Percentiles rank a stretch among this genome's conserved stretches.
phyloP scores from a whole-genome alignment of 2,113 vertebrate genomes.

The Equus quagga region DNA sequence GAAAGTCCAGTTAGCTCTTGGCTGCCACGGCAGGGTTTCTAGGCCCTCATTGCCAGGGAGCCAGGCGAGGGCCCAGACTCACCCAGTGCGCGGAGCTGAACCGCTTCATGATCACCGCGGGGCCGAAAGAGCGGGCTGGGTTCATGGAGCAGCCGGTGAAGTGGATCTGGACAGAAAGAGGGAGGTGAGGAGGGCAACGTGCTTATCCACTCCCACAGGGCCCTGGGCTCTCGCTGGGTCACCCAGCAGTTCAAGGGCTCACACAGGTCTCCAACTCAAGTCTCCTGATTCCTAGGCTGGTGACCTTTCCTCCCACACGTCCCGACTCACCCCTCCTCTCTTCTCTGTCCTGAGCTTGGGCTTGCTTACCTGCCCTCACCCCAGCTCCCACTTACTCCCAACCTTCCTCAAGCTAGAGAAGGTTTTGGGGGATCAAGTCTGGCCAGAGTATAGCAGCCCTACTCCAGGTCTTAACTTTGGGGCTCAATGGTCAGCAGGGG shows the following conservation, averaged over 20 bases:
- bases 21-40: neutral
- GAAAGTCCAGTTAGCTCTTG: neutral
- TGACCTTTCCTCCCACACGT: neutral
- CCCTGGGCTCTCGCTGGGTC: neutral
- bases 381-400: neutral
- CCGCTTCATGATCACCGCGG: slow-evolving; percentile 84
- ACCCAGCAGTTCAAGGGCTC: neutral
- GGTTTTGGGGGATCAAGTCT: neutral
- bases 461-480: neutral
- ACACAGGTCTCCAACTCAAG: neutral
- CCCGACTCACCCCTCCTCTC: neutral
- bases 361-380: neutral
- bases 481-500: neutral
- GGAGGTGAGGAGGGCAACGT: neutral
- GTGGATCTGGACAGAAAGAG: slow-evolving; percentile 86
- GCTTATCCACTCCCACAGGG: neutral
- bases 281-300: neutral
- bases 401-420: neutral
- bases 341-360: neutral
- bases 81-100: slow-evolving; percentile 88
- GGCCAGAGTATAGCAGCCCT: neutral
- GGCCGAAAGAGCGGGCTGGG: slow-evolving; percentile 89
- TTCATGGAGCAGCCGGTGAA: slow-evolving; percentile 92
- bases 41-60: neutral
- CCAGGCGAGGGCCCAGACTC: slow-evolving; percentile 60